These are phyloP conservation scores for Pempheris klunzingeri DNA, from an alignment of 2,797 vertebrate genomes.

Conservation along the genomic window DNA sequence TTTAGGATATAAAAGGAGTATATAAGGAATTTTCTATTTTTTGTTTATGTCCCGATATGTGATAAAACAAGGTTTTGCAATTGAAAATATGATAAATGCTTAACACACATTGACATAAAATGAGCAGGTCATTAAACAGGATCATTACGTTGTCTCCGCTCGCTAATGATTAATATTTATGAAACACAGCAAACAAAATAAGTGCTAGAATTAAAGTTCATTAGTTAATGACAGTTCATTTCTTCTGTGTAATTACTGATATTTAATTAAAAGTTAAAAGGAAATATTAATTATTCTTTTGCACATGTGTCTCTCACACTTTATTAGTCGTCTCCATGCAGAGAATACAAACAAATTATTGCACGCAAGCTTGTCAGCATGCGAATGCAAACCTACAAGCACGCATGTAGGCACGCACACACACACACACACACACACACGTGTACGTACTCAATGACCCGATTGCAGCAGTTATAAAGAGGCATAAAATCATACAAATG, in stretches of 20 bases:
- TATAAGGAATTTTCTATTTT: too few relatives aligned
- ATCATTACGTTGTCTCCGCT: slow-evolving; percentile 27
- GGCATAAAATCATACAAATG: slow-evolving; percentile 63
- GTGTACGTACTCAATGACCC: slow-evolving; percentile 33
- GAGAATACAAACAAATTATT: background rate
- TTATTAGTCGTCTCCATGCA: slow-evolving; percentile 14
- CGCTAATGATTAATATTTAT: slow-evolving; percentile 8
- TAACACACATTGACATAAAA: background rate
- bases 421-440: background rate
- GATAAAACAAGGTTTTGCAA: background rate
- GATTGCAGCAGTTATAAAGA: slow-evolving; percentile 64
- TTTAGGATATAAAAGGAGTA: too few relatives aligned
- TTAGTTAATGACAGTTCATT: background rate
- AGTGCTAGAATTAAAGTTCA: background rate
- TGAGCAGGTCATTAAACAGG: slow-evolving; percentile 15
- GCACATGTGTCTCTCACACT: slow-evolving; percentile 10
- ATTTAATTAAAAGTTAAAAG: background rate
- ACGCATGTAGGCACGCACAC: slow-evolving; percentile 19
- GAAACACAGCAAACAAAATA: background rate
- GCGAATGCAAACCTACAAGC: slow-evolving; percentile 1
- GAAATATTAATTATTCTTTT: background rate
- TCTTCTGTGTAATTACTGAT: background rate
- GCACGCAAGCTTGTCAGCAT: background rate
- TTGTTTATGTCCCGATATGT: background rate
- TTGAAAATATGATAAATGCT: background rate